Conservation (phyloP, 2,797 vertebrate species). For the Anguilla obscura region DNA sequence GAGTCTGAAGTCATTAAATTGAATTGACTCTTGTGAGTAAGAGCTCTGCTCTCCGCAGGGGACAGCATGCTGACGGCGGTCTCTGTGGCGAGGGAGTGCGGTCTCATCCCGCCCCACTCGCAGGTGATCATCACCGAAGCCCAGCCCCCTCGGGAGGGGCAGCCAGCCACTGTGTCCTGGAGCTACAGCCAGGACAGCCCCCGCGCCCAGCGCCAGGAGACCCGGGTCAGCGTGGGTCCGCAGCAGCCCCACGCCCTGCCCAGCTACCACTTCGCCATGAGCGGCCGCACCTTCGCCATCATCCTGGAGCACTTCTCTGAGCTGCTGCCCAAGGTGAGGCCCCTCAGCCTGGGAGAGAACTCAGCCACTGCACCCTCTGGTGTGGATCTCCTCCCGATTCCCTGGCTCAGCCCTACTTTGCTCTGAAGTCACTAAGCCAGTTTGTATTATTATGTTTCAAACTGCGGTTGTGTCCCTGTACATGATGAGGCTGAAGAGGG, state of each 20-base stretch:
- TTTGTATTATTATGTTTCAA: neutral
- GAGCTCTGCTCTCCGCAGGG: conserved; percentile 30
- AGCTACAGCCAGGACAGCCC: conserved; percentile 40
- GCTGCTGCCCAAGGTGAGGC: conserved; percentile 49
- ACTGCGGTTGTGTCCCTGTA: neutral
- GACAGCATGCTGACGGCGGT: conserved; percentile 53
- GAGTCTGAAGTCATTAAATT: neutral
- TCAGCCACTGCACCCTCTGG: neutral
- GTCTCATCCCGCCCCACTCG: conserved; percentile 44
- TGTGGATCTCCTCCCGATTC: too few species aligned
- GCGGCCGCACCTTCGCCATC: conserved; percentile 46
- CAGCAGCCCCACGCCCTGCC: neutral
- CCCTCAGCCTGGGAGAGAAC: neutral
- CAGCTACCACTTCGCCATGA: conserved; percentile 51
- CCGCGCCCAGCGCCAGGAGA: neutral
- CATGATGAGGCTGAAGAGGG: neutral
- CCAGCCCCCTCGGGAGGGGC: conserved; percentile 44
- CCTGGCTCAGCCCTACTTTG: neutral
- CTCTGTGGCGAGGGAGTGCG: conserved; percentile 49
- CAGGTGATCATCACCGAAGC: conserved; percentile 49
- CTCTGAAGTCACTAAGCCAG: neutral
- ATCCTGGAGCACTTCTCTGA: conserved; percentile 49
- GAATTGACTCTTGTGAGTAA: neutral
- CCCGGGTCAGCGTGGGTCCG: conserved; percentile 18
- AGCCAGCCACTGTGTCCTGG: conserved; percentile 49